A percentile compares a stretch with the other conserved stretches of the same genome.
Evolutionary conservation across 2,113 vertebrate species (phyloP).

Genomic region (Hymenochirus boettgeri): DNA sequence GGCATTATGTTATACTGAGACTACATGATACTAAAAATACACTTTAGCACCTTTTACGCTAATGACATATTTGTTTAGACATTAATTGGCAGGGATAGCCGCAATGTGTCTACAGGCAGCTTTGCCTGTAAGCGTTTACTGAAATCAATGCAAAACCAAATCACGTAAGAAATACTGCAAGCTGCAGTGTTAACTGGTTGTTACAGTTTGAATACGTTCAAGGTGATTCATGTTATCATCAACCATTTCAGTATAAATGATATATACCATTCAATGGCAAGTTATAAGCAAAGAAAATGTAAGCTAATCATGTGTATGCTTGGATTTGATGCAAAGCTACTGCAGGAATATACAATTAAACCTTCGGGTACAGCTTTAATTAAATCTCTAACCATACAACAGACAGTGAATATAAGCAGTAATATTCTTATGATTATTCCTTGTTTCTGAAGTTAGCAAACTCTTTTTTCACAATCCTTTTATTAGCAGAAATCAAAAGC

Average conservation of each 20-base stretch:
- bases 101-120: no score
- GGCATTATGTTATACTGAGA: background rate
- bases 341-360: background rate
- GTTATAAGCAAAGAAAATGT: background rate
- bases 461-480: no score
- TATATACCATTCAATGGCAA: background rate
- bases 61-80: background rate
- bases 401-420: background rate
- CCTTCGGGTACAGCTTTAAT: background rate
- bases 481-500: no score
- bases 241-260: background rate
- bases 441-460: no score
- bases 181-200: background rate
- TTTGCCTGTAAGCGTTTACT: background rate
- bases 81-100: background rate
- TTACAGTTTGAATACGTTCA: background rate
- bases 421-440: no score
- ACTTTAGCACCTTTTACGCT: background rate
- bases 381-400: background rate
- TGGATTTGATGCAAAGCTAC: background rate
- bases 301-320: background rate
- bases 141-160: background rate
- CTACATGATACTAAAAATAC: background rate
- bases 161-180: background rate
- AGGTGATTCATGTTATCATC: background rate